A percentile compares a stretch with the other conserved stretches of the same genome.
Evolutionary conservation across 2,797 vertebrate species (phyloP).

Genomic region (Halcyon leucocephala): DNA sequence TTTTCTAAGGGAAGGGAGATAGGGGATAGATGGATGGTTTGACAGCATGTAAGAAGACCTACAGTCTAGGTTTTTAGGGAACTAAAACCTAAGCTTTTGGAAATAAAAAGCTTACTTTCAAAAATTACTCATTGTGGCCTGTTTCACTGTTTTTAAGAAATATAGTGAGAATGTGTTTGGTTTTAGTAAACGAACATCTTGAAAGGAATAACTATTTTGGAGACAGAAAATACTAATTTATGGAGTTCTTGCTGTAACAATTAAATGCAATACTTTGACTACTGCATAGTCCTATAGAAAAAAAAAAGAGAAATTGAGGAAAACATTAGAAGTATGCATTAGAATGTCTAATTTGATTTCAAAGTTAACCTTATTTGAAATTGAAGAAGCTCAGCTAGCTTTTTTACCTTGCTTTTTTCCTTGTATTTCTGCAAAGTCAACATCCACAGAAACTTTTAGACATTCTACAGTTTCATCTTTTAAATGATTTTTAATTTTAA

Average conservation of each 20-base stretch:
- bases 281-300: neutral
- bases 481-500: neutral
- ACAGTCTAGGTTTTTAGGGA: neutral
- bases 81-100: neutral
- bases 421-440: neutral
- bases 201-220: conserved; percentile 1
- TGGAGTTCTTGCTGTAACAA: neutral
- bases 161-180: neutral
- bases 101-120: neutral
- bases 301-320: neutral
- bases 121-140: neutral
- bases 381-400: neutral
- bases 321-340: neutral
- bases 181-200: neutral
- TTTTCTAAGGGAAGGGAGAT: conserved; percentile 4
- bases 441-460: neutral
- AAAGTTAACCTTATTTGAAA: neutral
- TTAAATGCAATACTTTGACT: neutral
- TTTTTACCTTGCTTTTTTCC: neutral
- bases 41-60: neutral
- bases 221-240: neutral
- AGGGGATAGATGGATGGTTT: neutral
- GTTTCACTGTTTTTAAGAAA: neutral
- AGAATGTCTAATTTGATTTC: neutral
- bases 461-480: neutral